Evolutionary conservation across 2,888 invertebrate genomes (phyloP).

Genomic region (Rhynchonema sp.): DNA sequence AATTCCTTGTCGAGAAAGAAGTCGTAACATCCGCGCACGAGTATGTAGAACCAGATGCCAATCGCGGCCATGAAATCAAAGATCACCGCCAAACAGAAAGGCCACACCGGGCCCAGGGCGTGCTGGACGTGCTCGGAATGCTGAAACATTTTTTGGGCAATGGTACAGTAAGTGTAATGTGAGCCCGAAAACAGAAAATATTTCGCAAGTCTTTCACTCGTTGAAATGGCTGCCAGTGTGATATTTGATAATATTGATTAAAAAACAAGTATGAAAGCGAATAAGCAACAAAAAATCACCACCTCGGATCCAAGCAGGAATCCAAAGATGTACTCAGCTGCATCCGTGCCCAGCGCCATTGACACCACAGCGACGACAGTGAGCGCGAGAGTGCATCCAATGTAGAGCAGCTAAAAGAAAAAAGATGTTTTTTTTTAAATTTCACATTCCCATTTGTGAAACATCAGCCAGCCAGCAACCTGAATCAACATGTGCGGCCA

Average conservation of each 20-base stretch:
- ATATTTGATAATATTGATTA: too few species aligned
- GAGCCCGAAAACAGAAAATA: too few species aligned
- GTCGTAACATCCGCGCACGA: conserved; percentile 6
- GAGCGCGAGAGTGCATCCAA: background rate
- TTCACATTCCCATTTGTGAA: background rate
- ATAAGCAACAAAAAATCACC: too few species aligned
- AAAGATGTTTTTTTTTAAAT: background rate
- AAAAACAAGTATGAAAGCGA: too few species aligned
- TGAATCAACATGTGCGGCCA: conserved; percentile 6
- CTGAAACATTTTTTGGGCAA: too few species aligned
- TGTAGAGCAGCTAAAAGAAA: background rate
- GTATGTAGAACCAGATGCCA: conserved; percentile 7
- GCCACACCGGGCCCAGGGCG: conserved; percentile 7
- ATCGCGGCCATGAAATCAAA: conserved; percentile 7
- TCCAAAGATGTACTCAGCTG: conserved; percentile 4
- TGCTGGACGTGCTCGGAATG: background rate
- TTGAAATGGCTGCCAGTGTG: too few species aligned
- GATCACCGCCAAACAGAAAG: conserved; percentile 7
- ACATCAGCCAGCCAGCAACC: background rate
- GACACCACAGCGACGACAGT: conserved; percentile 3
- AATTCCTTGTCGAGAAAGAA: conserved; percentile 6
- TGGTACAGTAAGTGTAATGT: too few species aligned
- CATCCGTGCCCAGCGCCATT: conserved; percentile 2
- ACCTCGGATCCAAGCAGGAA: too few species aligned
- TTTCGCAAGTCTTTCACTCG: background rate